Evolutionary conservation across 2,113 vertebrate genomes (phyloP).

Genomic region (Dipodomys merriami): DNA sequence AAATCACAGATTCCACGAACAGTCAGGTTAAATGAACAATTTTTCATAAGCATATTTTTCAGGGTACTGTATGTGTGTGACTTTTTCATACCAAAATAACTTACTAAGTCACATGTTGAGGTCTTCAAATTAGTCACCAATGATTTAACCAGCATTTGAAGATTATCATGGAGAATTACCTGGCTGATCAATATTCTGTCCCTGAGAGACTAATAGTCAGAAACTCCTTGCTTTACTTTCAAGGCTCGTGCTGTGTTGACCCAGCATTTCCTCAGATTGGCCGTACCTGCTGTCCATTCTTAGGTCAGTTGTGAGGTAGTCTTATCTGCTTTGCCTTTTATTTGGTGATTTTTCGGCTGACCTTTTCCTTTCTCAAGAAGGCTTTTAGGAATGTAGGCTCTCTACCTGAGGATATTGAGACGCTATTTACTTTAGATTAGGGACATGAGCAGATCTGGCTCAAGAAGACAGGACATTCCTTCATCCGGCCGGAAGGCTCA

Average conservation of each 20-base stretch:
- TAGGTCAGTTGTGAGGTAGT: constrained; percentile 46
- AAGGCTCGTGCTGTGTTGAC: not conserved
- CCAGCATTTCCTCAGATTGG: not conserved
- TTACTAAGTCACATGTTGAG: not conserved
- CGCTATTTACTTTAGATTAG: constrained; percentile 74
- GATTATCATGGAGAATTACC: constrained; percentile 36
- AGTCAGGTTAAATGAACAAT: not conserved
- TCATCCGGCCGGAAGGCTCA: constrained; percentile 9
- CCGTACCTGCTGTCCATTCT: not conserved
- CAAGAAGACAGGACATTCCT: not conserved
- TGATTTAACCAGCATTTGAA: constrained; percentile 57
- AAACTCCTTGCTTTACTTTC: not conserved
- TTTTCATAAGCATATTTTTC: not conserved
- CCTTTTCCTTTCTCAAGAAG: constrained; percentile 62
- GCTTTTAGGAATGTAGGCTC: constrained; percentile 61
- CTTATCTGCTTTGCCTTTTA: constrained; percentile 66
- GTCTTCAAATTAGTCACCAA: constrained; percentile 44
- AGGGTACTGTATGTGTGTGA: not conserved
- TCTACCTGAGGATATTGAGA: constrained; percentile 9
- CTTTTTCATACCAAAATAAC: constrained; percentile 7
- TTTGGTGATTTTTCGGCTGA: constrained; percentile 59
- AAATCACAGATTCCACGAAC: not conserved
- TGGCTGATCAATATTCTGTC: constrained; percentile 67
- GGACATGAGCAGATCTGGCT: not conserved
- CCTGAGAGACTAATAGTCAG: constrained; percentile 22